Percentiles rank a stretch among this genome's conserved stretches.
phyloP scores from a whole-genome alignment of 2,113 vertebrate species.

The Tor tambroides region DNA sequence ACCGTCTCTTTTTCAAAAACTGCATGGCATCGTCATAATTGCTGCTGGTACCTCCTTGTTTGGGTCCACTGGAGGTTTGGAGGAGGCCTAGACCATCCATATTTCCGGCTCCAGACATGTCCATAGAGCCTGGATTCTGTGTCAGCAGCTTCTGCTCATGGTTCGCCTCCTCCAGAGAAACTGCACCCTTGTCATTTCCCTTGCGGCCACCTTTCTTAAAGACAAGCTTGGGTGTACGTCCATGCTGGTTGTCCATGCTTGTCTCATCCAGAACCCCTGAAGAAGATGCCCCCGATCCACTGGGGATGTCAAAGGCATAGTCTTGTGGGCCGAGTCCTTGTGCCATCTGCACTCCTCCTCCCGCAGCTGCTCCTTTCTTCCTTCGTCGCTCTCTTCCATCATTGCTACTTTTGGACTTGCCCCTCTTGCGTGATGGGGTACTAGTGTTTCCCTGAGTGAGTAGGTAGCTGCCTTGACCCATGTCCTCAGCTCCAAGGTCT shows the following conservation, averaged over 20 bases:
- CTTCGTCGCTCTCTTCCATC: constrained; percentile 89
- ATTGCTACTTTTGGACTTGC: constrained; percentile 85
- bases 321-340: constrained; percentile 83
- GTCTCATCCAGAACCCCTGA: constrained; percentile 55
- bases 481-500: constrained; percentile 83
- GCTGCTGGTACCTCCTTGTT: constrained; percentile 88
- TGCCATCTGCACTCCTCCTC: constrained; percentile 75
- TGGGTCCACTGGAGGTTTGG: constrained; percentile 82
- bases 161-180: constrained; percentile 78
- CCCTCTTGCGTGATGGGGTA: constrained; percentile 89
- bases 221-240: constrained; percentile 89
- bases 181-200: constrained; percentile 84
- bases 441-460: constrained; percentile 94
- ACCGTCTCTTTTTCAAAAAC: constrained; percentile 98
- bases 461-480: constrained; percentile 86
- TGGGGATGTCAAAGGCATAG: constrained; percentile 88
- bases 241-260: constrained; percentile 81
- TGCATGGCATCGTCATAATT: constrained; percentile 99
- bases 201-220: constrained; percentile 93
- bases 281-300: constrained; percentile 77
- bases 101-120: constrained; percentile 76
- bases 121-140: constrained; percentile 85
- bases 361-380: constrained; percentile 77
- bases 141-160: constrained; percentile 86
- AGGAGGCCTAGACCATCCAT: constrained; percentile 89